Conservation (phyloP, 2,797 vertebrate species). For the Helarctos malayanus region DNA sequence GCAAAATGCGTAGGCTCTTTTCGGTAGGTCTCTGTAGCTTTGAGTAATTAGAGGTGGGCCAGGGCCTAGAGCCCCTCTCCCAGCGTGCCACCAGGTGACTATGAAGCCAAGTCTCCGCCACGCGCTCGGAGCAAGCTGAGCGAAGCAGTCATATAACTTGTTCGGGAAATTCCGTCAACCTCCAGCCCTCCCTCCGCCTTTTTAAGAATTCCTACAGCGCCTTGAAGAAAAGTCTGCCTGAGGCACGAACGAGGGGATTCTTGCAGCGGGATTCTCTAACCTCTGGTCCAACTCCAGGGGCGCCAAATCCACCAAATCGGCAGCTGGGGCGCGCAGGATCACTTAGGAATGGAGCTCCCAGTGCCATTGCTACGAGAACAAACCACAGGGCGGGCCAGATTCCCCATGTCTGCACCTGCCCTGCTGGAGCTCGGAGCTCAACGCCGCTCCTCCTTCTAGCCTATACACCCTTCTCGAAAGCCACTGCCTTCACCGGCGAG, state of each 20-base stretch:
- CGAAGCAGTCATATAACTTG: background rate
- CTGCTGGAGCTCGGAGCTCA: no score
- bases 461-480: background rate
- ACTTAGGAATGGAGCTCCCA: background rate
- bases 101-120: constrained; percentile 50
- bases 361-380: background rate
- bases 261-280: background rate
- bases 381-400: background rate
- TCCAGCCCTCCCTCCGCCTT: constrained; percentile 44
- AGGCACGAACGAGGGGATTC: background rate
- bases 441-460: background rate
- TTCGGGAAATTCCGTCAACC: background rate
- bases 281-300: background rate
- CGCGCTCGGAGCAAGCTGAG: constrained; percentile 1
- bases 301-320: background rate
- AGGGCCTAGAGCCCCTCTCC: background rate
- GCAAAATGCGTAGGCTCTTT: constrained; percentile 60
- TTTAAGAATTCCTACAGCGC: constrained; percentile 20
- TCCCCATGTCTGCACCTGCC: background rate
- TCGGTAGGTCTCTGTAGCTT: constrained; percentile 36
- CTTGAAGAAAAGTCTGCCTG: constrained; percentile 32
- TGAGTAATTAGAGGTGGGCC: background rate
- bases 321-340: background rate
- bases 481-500: background rate
- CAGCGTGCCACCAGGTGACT: background rate